A percentile compares a stretch with the other conserved stretches of the same genome.
These are phyloP conservation scores for Cheiracanthium punctorium DNA, from an alignment of 2,888 invertebrate genomes.

Conservation along the genomic window DNA sequence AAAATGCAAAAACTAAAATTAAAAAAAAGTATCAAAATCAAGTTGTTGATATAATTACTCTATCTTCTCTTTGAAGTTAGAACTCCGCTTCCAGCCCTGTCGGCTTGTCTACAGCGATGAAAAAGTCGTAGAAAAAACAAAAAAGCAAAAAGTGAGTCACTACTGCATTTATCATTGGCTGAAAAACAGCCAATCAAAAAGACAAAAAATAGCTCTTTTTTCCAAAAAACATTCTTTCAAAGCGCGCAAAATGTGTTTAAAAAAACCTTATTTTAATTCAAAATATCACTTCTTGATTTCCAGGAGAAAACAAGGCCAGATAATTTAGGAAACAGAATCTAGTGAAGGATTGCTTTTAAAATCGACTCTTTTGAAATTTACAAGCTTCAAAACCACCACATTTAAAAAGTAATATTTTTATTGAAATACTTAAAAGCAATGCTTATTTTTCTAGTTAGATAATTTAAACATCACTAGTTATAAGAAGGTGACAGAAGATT, in stretches of 20 bases:
- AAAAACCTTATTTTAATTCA: conserved; percentile 31
- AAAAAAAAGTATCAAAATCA: conserved; percentile 69
- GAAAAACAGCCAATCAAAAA: conserved; percentile 58
- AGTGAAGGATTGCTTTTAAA: not conserved
- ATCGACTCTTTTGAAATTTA: too few relatives aligned
- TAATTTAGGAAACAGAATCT: conserved; percentile 12
- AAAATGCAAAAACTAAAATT: conserved; percentile 52
- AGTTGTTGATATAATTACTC: conserved; percentile 73
- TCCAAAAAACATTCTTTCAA: conserved; percentile 34
- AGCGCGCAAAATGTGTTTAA: conserved; percentile 52
- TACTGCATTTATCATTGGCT: conserved; percentile 43
- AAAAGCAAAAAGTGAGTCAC: conserved; percentile 68
- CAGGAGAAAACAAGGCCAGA: conserved; percentile 35
- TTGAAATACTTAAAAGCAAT: too few relatives aligned
- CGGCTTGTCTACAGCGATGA: conserved; percentile 68
- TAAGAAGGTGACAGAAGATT: too few relatives aligned
- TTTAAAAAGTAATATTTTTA: too few relatives aligned
- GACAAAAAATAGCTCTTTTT: conserved; percentile 52
- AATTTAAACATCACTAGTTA: too few relatives aligned
- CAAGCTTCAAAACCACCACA: too few relatives aligned
- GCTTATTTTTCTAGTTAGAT: too few relatives aligned
- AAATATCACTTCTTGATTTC: not conserved
- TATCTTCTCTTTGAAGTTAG: conserved; percentile 92
- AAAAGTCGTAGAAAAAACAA: conserved; percentile 68
- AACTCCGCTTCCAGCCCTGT: conserved; percentile 89